Evolutionary conservation across 2,113 vertebrate species (phyloP), one percentile per base, ranked within the genome.

Genomic region (Paradoxurus hermaphroditus): DNA sequence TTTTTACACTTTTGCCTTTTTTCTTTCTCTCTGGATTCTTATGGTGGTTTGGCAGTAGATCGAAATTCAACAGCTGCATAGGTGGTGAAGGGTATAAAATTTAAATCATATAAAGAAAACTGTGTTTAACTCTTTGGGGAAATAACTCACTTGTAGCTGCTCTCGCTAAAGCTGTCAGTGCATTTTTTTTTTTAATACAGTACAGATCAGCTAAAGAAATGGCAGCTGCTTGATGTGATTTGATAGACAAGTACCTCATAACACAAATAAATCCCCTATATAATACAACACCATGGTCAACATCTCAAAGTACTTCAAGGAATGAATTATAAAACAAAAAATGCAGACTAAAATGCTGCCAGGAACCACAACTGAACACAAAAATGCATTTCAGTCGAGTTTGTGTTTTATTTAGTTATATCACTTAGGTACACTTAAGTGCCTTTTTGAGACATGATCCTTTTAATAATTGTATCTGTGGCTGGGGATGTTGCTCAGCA

Each of bases 61-160:
- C 44, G 63, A 21, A 96, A 96, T 91, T 96, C 63, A 82, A 41
- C 65, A 97, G 56, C 51, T 94, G 97, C 94, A 96, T 93, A 92
- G 89, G 65, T 98, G 39, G 82, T 95, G 79, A 86, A 90, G 85
- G 95, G 36, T 98, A 97, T 97, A 98, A 96, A 95, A 96, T 83
- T 85, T 94, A 94, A 94, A 95, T 46, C 84, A n/a, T 94, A 85
- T 98, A 94, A 98, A 86, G 67, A 94, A 97, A 96, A 97, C 95
- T 94, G 15, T 92, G 39, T 92, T 77, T 90, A 79, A 86, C 83
- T 98, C 96, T 96, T 92, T 96, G 56, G 97, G 98, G 98, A 98
- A 99, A 99, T 99, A 99, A 98, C 92, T 89, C 88, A 94, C 82
- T 97, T 98, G 97, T 97, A 98, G 81, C 87, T 97, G 84, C 65